Evolutionary conservation across 1,140 invertebrate genomes (phyloP).

Genomic region (Myzus persicae): DNA sequence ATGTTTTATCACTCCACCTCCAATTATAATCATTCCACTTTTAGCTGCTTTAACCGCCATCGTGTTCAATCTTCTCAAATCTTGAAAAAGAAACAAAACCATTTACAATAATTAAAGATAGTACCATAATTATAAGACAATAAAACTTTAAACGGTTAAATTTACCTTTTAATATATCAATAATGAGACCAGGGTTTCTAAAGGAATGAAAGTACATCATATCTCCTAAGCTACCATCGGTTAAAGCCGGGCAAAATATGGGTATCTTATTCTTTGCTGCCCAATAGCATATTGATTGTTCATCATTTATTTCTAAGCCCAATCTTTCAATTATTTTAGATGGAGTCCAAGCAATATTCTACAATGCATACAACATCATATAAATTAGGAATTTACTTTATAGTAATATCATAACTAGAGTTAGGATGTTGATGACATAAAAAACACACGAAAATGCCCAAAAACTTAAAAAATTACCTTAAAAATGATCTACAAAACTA

Average conservation of each 20-base stretch:
- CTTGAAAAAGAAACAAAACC: slow-evolving; percentile 66
- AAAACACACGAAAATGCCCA: no score
- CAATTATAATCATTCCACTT: slow-evolving; percentile 96
- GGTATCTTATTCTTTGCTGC: slow-evolving; percentile 97
- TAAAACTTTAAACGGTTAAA: not conserved
- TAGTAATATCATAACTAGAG: no score
- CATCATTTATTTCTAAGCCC: slow-evolving; percentile 90
- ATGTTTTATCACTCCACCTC: slow-evolving; percentile 98
- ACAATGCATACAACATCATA: not conserved
- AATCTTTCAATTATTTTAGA: slow-evolving; percentile 85
- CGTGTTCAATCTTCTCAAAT: slow-evolving; percentile 88
- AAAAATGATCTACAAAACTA: no score
- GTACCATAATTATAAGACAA: not conserved
- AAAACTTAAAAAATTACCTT: no score
- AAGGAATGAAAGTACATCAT: slow-evolving; percentile 99
- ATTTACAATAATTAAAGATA: not conserved
- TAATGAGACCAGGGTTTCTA: slow-evolving; percentile 86
- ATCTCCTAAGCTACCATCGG: slow-evolving; percentile 97
- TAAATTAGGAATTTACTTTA: not conserved
- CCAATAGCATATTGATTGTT: slow-evolving; percentile 97
- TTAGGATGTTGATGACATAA: no score
- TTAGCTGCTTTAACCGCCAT: slow-evolving; percentile 94
- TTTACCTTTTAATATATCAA: slow-evolving; percentile 91
- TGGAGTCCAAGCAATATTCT: slow-evolving; percentile 83
- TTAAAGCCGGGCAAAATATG: slow-evolving; percentile 96